Evolutionary conservation across 1,140 invertebrate species (phyloP), one percentile per base, ranked within the genome.

Genomic region (Caerostris extrusa): DNA sequence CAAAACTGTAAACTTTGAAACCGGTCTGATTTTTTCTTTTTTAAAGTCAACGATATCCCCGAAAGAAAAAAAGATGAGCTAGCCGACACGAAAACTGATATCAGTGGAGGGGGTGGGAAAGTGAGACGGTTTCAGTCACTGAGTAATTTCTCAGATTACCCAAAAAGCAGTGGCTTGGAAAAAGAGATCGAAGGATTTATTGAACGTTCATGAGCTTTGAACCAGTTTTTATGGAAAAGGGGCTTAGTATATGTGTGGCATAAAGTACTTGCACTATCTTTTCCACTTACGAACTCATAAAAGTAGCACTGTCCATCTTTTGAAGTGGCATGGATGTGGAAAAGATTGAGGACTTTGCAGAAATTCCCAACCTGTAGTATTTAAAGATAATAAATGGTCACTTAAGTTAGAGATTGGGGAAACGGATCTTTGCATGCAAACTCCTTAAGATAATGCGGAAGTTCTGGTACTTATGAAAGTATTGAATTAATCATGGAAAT

Each of bases 141-240:
- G 71, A 77, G 71, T 77, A 77, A 77, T 77, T 77, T 77, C 71
- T 77, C 71, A 77, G 71, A 77, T 77, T 77, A 77, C 71, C 8
- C 19, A 77, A 0, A 69, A 34, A 53, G 71, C 34, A 50, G 71
- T 77, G 34, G 34, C 19, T 77, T 14, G 50, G 71, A 10, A 53
- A 64, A 77, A 77, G 34, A 77, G 71, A 34, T 77, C 71, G 34
- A 77, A 53, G 10, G 71, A 77, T 77, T 77, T 77, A 77, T 77
- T 53, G 71, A 77, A 77, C 7, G 71, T 12, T 77, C 34, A 77
- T 77, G 71, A 34, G 34, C 12, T 77, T 50, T 77, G 71, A 34
- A 12, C 12, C 53, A 77, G 71, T 50, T 12, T 53, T 34, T 77
- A 34, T 50, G 2, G 67, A 34, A 34, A 50, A 77, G 71, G 34